A percentile compares a stretch with the other conserved stretches of the same genome.
Evolutionary conservation across 2,888 invertebrate genomes (phyloP).

Genomic region (Gastracanthus pulcherrimus): DNA sequence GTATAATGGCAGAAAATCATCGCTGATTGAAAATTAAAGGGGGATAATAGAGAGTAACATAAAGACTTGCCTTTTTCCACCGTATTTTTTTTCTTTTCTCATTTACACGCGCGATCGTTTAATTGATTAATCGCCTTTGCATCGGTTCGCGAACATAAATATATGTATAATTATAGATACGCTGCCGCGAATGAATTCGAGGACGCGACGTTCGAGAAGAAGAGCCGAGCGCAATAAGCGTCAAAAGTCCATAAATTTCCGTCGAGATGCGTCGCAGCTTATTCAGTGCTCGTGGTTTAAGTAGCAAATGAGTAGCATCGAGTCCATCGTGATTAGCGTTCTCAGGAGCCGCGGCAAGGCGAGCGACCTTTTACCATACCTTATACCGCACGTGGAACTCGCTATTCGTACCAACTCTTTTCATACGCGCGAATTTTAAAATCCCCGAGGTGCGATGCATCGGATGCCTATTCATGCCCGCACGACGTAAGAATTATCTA

Average conservation of each 20-base stretch:
- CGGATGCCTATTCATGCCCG: no score
- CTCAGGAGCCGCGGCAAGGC: slow-evolving; percentile 66
- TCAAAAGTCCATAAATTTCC: slow-evolving; percentile 8
- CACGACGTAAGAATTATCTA: no score
- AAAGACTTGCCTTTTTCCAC: not conserved
- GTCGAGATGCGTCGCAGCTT: not conserved
- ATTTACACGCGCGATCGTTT: not conserved
- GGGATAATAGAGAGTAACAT: not conserved
- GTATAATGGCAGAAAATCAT: slow-evolving; percentile 39
- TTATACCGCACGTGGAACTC: slow-evolving; percentile 16
- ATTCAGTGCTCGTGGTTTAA: not conserved
- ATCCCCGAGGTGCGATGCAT: no score
- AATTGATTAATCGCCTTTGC: not conserved
- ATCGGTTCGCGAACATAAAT: not conserved
- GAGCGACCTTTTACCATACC: slow-evolving; percentile 64
- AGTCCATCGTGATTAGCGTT: slow-evolving; percentile 65
- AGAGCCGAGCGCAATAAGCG: not conserved
- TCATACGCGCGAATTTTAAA: no score
- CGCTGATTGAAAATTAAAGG: slow-evolving; percentile 36
- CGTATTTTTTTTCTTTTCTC: not conserved
- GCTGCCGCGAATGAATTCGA: not conserved
- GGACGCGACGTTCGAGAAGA: not conserved
- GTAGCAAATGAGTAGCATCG: slow-evolving; percentile 54
- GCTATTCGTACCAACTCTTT: not conserved
- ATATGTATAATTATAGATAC: not conserved